Base-by-base conservation (phyloP, 1,140 invertebrate genomes). In the Conopomorpha cramerella region DNA sequence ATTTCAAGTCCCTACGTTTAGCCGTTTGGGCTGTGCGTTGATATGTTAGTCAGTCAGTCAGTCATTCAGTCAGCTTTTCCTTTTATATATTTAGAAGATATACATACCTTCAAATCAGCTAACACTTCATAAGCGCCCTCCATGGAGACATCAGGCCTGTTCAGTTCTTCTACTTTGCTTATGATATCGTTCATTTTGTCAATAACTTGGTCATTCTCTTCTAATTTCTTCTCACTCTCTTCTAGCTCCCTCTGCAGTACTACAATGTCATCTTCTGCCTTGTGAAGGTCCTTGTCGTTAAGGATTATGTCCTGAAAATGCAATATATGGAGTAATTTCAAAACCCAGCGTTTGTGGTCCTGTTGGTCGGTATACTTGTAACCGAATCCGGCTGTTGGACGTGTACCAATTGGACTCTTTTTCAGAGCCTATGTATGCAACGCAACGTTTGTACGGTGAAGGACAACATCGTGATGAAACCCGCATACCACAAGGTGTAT, bases 291-390 rank as follows among this genome's bases (percentile, higher is more conserved):
- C 32, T 89, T 83, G 44, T 96, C 92, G 56, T 93, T 95, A 46
- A 86, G 82, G 18, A 98, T 90, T 32, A 99, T 98, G 53, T 96
- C 89, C 80, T 86, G 51, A n/a, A n/a, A n/a, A n/a, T n/a, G n/a
- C n/a, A n/a, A n/a, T n/a, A n/a, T n/a, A n/a, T n/a, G n/a, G n/a
- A n/a, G n/a, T n/a, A n/a, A n/a, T n/a, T n/a, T n/a, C n/a, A n/a
- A n/a, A n/a, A n/a, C n/a, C n/a, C n/a, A n/a, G n/a, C n/a, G n/a
- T n/a, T n/a, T n/a, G n/a, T n/a, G n/a, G n/a, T n/a, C n/a, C n/a
- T n/a, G n/a, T n/a, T n/a, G n/a, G n/a, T n/a, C n/a, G n/a, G n/a
- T n/a, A n/a, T n/a, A n/a, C n/a, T n/a, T n/a, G n/a, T n/a, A n/a
- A n/a, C n/a, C n/a, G n/a, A n/a, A n/a, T n/a, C n/a, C n/a, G n/a